Conservation (phyloP, 2,888 invertebrate genomes). For the Sesamia inferens region DNA sequence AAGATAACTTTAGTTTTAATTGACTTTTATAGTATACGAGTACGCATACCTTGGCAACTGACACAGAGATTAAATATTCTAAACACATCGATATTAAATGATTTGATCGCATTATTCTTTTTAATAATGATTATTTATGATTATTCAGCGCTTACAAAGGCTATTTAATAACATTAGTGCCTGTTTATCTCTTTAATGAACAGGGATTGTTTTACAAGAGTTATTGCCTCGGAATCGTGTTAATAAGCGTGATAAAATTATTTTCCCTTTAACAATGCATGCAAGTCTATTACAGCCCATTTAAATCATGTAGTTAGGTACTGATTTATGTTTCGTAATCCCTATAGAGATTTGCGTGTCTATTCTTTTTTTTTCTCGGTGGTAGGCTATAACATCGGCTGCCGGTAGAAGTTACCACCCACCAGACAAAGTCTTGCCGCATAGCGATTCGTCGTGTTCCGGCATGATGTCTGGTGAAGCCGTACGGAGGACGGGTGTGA, state of each 20-base stretch:
- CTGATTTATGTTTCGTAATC: background rate
- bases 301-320: background rate
- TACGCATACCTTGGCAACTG: background rate
- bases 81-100: constrained; percentile 12
- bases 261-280: constrained; percentile 18
- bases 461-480: too few relatives aligned
- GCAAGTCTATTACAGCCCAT: constrained; percentile 3
- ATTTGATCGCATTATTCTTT: constrained; percentile 17
- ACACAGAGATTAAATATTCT: background rate
- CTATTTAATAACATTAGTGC: constrained; percentile 36
- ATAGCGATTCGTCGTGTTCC: too few relatives aligned
- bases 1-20: background rate
- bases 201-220: constrained; percentile 48
- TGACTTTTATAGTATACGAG: background rate
- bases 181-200: constrained; percentile 38
- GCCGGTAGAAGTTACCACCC: too few relatives aligned
- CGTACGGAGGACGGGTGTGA: too few relatives aligned
- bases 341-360: background rate
- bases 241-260: constrained; percentile 26
- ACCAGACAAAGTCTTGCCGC: too few relatives aligned
- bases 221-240: constrained; percentile 38
- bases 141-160: constrained; percentile 38
- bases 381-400: too few relatives aligned
- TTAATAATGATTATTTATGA: constrained; percentile 8
- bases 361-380: too few relatives aligned